Conservation (phyloP, 2,888 invertebrate species). For the Ochropleura leucogaster region DNA sequence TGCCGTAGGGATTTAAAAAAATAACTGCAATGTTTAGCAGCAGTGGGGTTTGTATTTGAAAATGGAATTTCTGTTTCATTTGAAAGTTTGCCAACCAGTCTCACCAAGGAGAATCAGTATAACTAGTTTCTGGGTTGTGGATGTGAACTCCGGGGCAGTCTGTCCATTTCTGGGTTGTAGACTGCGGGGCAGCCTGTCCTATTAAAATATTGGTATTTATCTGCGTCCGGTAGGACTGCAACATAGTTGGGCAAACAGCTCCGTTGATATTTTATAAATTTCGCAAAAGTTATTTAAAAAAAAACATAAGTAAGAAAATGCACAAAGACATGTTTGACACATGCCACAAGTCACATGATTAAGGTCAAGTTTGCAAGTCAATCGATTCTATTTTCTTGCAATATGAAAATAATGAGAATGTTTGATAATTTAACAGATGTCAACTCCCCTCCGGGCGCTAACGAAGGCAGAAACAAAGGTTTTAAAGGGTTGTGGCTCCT, state of each 20-base stretch:
- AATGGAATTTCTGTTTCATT: not conserved
- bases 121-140: not conserved
- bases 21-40: not conserved
- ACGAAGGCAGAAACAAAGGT: slow-evolving; percentile 31
- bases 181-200: too few relatives aligned
- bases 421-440: not conserved
- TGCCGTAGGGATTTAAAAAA: not conserved
- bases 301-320: too few relatives aligned
- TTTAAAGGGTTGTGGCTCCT: slow-evolving; percentile 28
- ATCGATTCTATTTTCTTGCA: not conserved
- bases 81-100: not conserved
- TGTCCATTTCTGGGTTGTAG: not conserved
- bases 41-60: not conserved
- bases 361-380: not conserved
- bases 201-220: not conserved
- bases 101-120: not conserved
- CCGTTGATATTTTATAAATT: too few relatives aligned
- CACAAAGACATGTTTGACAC: too few relatives aligned
- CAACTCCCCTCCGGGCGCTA: slow-evolving; percentile 1
- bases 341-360: too few relatives aligned
- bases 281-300: too few relatives aligned
- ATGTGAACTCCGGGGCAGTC: too few relatives aligned
- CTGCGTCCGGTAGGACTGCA: not conserved
- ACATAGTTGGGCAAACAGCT: not conserved
- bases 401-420: not conserved